Evolutionary conservation across 2,113 vertebrate genomes (phyloP), one percentile per base, ranked within the genome.

Genomic region (Abramis brama): DNA sequence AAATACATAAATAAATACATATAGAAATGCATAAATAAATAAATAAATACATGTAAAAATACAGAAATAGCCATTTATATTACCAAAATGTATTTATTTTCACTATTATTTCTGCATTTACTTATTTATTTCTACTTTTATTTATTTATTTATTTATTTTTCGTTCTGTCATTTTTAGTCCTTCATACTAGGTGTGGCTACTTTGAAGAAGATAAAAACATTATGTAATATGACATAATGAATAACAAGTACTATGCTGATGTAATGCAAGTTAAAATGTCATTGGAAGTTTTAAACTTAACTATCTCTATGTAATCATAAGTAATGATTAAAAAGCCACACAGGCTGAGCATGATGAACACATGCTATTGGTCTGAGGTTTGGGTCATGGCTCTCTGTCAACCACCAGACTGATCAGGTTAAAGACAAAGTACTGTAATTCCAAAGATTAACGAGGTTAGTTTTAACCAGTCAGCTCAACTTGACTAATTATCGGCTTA

Each of bases 391-490:
- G 59, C 59, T 27, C n/a, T 30, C 11, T 27, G 57, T 81, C 79
- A 81, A 47, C 5, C n/a, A 45, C 36, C 59, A 80, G 36, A 80
- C 59, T 45, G 15, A 64, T 66, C 39, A 47, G 15, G 39, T 81
- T 81, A 81, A 81, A 80, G 59, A 45, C 7, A 64, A 62, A 81
- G 59, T 47, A 47, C 2, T 9, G 13, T 60, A 62, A 79, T 79
- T 62, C 55, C 78, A 47, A 25, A 45, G 36, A 64, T 64, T 62
- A 25, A 25, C 43, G 15, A 25, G 8, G 13, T 80, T 80, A 62
- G 57, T 10, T 62, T 64, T 25, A 64, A 47, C 39, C 59, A 30
- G 23, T 25, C 13, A n/a, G 30, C 19, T 9, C 5, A 43, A 30
- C 36, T 43, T 39, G 6, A 50, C 6, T 27, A 27, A 47, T 27